Conservation (phyloP, 2,888 invertebrate species). For the Smittia aterrima region DNA sequence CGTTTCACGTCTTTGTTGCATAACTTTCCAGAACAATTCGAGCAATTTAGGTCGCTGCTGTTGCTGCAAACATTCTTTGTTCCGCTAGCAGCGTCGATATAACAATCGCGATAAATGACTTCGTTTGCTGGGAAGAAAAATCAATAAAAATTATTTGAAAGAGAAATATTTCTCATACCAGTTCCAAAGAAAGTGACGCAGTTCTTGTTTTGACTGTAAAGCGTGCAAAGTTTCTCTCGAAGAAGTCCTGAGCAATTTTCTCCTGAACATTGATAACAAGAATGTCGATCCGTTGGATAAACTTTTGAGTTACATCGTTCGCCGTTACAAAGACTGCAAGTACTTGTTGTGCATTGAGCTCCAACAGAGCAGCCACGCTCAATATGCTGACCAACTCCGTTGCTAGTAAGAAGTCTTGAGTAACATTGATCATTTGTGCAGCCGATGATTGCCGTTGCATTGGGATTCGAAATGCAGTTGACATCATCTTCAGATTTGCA, state of each 20-base stretch:
- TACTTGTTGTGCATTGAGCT: background rate
- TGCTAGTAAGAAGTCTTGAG: background rate
- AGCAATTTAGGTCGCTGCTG: background rate
- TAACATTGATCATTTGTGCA: slow-evolving; percentile 5
- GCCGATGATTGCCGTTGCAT: background rate
- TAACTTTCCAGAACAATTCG: slow-evolving; percentile 8
- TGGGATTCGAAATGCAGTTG: slow-evolving; percentile 1
- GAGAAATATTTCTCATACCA: background rate
- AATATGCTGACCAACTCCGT: background rate
- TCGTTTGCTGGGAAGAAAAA: slow-evolving; percentile 13
- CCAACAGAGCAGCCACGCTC: slow-evolving; percentile 16
- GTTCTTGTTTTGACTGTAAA: background rate
- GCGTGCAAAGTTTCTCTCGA: background rate
- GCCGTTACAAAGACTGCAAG: background rate
- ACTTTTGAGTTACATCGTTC: slow-evolving; percentile 5
- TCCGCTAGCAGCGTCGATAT: background rate
- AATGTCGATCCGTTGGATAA: background rate
- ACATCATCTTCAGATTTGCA: slow-evolving; percentile 7
- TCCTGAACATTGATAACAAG: slow-evolving; percentile 6
- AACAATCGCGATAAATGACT: slow-evolving; percentile 13
- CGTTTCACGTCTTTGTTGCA: background rate
- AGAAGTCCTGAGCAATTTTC: background rate
- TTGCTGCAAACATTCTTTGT: slow-evolving; percentile 2
- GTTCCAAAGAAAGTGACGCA: slow-evolving; percentile 23
- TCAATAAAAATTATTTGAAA: background rate